Base-by-base conservation (phyloP, 2,797 vertebrate species). In the Cephalopachus bancanus region DNA sequence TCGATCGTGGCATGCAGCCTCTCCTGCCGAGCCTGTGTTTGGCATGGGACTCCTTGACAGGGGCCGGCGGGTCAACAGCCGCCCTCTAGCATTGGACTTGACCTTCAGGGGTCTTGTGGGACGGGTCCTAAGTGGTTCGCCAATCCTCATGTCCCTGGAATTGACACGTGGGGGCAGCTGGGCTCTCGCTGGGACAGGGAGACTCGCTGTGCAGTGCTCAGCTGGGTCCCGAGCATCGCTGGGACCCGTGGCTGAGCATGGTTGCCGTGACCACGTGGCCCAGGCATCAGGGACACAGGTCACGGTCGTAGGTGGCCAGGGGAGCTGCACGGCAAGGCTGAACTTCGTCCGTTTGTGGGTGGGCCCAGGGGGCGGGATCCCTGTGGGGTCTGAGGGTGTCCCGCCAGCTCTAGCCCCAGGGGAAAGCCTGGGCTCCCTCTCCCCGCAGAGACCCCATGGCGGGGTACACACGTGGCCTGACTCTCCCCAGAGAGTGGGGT, bases 241-340 rank as follows among this genome's bases (percentile, higher is more conserved):
- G 0, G 16, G 19, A 8, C 11, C 2, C 8, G 44, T 44, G 71
- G 78, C 33, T 4, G 20, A 8, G n/a, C 26, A 37, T 10, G 9
- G 37, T 55, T 51, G 15, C 1, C 8, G 2, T 44, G 3, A 0
- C 19, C 0, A 9, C 0, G 15, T 33, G 65, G 10, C 60, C 10
- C 1, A 5, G 65, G 14, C n/a, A 11, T 10, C 4, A 51, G 57
- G 64, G 10, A 6, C 3, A 0, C 10, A 6, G 64, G 65, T 7
- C 30, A 14, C 22, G 16, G 7, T 20, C 53, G 62, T n/a, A 22
- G 57, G 0, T 72, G 17, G 60, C 37, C 9, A 1, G 79, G 79
- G 64, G 16, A 20, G 15, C 19, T 1, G 1, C 16, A 9, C 44
- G 0, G 0, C 8, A 14, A 11, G 20, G 75, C 14, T 10, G 24